Evolutionary conservation across 2,888 invertebrate genomes (phyloP), one percentile per base, ranked within the genome.

Genomic region (Pyrrhia umbra): DNA sequence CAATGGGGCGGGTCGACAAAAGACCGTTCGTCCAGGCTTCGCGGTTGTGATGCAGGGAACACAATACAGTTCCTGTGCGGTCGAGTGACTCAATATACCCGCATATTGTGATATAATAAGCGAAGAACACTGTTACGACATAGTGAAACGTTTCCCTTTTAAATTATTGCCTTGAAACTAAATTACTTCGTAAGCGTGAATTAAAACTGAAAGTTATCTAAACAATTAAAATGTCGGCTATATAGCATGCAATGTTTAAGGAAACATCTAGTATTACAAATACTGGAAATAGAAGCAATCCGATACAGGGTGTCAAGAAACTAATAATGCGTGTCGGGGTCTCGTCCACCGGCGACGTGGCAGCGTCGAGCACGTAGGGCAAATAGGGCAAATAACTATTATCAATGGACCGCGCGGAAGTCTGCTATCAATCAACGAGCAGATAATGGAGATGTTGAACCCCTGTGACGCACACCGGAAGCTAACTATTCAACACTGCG

Each of bases 381-480:
- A 85, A 88, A 80, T 86, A 88, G 88, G 85, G 82, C 88, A 85
- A 75, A 85, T 83, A 86, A 84, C 83, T 86, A 86, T 86, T 86
- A 87, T 86, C 83, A 85, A 81, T 78, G 72, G 78, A 75, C 79
- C 74, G 79, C 75, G 83, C 91, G 91, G 92, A 93, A 89, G 92
- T 88, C 82, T 81, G 87, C 90, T 91, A 93, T 94, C 93, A 92
- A 93, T 93, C 93, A 92, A 87, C 85, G 75, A 81, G 74, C 79
- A 88, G 89, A 92, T 93, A 92, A 93, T 90, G 81, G 88, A 88
- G 88, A 90, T 88, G 89, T 90, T 90, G 90, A 91, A 89, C 89
- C 86, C 88, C 87, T 75, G 80, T 87, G 87, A 88, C 86, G 85
- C 73, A 82, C 79, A 81, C 85, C 90, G 91, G 92, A 92, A 89